Evolutionary conservation across 2,113 vertebrate species (phyloP), one percentile per base, ranked within the genome.

Genomic region (Paradoxurus hermaphroditus): DNA sequence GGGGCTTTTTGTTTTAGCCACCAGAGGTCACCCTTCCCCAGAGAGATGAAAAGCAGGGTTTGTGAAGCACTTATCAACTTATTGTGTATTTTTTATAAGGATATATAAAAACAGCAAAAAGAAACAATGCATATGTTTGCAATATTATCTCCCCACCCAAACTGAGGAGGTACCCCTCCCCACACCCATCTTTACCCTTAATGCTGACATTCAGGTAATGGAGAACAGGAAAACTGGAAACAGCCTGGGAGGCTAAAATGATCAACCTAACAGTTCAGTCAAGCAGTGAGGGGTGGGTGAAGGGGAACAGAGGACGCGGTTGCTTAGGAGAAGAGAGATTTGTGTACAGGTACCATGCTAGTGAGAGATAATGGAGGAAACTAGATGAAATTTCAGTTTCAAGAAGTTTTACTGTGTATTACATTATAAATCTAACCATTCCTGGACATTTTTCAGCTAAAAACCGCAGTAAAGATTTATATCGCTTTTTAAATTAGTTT

Each of bases 1-100:
- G 67, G 77, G 88, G 59, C 86, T 94, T 67, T 12, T 65, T 46
- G 56, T 85, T 97, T 72, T 68, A 79, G 78, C 98, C 98, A 98
- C 92, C 90, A 98, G 98, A 90, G 97, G 98, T 91, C 97, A 75
- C 83, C 53, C 96, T 96, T 95, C 46, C 86, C 91, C 56, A 94
- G 65, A 81, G 39, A 94, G 89, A 95, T 3, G 11, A 56, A 53
- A 73, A 67, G 18, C 49, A 90, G 56, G 51, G 11, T 39, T 91
- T 83, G 15, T 4, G 31, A 59, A 27, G 34, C 9, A 34, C 31
- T 14, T 29, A n/a, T 46, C 53, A 62, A 62, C 46, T 46, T 68
- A 63, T 0, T 15, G 19, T 8, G 21, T 12, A 46, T 67, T 73
- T 86, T 29, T 65, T 65, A 65, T 21, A 72, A 23, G 65, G 56